A percentile compares a stretch with the other conserved stretches of the same genome.
Evolutionary conservation across 1,140 invertebrate genomes (phyloP).

Genomic region (Mamestra configurata): DNA sequence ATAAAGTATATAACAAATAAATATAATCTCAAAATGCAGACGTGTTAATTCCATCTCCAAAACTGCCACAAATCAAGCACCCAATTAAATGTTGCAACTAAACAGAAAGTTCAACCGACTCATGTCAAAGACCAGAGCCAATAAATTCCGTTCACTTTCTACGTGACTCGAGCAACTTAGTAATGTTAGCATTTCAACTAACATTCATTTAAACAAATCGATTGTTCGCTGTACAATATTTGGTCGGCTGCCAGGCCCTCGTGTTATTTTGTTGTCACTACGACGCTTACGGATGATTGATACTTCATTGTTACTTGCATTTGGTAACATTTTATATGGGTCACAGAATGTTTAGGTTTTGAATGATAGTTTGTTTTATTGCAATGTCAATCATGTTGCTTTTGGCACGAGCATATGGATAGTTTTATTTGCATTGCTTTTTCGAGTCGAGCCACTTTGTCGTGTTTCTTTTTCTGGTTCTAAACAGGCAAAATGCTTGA

Average conservation of each 20-base stretch:
- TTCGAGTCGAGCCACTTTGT: too few relatives aligned
- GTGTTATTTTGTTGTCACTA: slow-evolving; percentile 44
- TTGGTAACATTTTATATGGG: slow-evolving; percentile 45
- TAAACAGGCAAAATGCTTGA: too few relatives aligned
- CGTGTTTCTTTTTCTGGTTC: too few relatives aligned
- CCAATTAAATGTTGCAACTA: slow-evolving; percentile 12
- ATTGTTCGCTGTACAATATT: slow-evolving; percentile 46
- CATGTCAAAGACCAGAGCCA: slow-evolving; percentile 33
- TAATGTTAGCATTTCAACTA: neutral
- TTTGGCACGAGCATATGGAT: neutral
- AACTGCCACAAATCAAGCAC: neutral
- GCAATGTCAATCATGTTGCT: neutral
- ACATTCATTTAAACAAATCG: slow-evolving; percentile 33
- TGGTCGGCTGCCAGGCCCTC: slow-evolving; percentile 18
- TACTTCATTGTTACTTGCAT: slow-evolving; percentile 37
- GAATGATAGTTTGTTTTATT: neutral
- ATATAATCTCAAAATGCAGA: neutral
- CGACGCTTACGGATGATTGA: slow-evolving; percentile 33
- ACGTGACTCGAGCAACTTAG: slow-evolving; percentile 36
- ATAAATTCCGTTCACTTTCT: slow-evolving; percentile 49
- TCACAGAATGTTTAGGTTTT: slow-evolving; percentile 34
- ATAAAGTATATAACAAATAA: too few relatives aligned
- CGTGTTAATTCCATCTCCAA: neutral
- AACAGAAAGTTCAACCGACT: slow-evolving; percentile 40
- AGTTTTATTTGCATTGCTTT: neutral